phyloP scores from a whole-genome alignment of 53 echinoderm and acorn worm genomes.

The Patiria pectinifera region DNA sequence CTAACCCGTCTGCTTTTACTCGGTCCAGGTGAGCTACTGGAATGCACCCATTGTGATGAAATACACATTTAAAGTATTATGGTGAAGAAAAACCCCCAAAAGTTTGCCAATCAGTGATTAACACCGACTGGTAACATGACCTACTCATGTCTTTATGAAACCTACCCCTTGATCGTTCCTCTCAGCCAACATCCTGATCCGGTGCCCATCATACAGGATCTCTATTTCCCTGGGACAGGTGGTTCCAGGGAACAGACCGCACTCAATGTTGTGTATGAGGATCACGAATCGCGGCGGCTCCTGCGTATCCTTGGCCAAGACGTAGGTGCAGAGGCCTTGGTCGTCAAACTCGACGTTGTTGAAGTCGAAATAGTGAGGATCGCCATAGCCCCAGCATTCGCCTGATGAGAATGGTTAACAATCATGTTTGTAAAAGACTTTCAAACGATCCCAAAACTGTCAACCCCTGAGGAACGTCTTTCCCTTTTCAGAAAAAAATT shows the following conservation, averaged over 20 bases:
- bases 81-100: too few species aligned
- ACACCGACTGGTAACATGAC: neutral
- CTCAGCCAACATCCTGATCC: slow-evolving; percentile 60
- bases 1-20: too few species aligned
- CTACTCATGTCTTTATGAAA: neutral
- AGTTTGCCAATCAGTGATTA: too few species aligned
- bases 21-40: too few species aligned
- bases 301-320: slow-evolving; percentile 70
- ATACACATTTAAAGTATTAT: too few species aligned
- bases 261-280: slow-evolving; percentile 78
- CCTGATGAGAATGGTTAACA: slow-evolving; percentile 47
- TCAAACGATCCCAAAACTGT: too few species aligned
- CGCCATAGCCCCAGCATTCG: slow-evolving; percentile 87
- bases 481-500: too few species aligned
- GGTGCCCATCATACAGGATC: slow-evolving; percentile 62
- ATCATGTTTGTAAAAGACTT: too few species aligned
- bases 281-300: slow-evolving; percentile 68
- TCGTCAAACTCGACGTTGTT: slow-evolving; percentile 79
- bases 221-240: slow-evolving; percentile 77
- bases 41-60: too few species aligned
- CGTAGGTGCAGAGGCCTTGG: slow-evolving; percentile 86
- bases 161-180: slow-evolving; percentile 50
- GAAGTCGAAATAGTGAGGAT: slow-evolving; percentile 90
- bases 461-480: too few species aligned
- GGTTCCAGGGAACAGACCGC: slow-evolving; percentile 76